A percentile compares a stretch with the other conserved stretches of the same genome.
Evolutionary conservation across 2,888 invertebrate genomes (phyloP).

Genomic region (Drosophila fungiperda): DNA sequence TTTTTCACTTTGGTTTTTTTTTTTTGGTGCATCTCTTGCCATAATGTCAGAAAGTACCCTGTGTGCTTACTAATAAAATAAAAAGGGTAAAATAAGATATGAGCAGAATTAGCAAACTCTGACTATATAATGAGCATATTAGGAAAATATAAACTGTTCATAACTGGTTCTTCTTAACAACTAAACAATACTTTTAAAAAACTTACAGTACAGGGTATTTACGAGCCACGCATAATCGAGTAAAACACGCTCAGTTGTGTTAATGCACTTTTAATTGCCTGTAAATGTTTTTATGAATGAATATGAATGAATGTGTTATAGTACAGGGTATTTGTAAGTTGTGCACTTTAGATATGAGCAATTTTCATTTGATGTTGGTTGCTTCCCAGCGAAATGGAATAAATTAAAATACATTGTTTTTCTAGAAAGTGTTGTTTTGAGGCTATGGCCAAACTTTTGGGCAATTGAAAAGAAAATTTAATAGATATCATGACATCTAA

Average conservation of each 20-base stretch:
- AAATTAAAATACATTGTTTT: slow-evolving; percentile 53
- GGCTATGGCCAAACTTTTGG: slow-evolving; percentile 45
- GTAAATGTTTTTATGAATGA: neutral
- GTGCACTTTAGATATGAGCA: neutral
- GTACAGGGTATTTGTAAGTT: slow-evolving; percentile 11
- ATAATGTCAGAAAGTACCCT: neutral
- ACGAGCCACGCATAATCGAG: neutral
- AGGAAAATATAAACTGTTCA: neutral
- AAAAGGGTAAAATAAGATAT: neutral
- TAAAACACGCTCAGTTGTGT: neutral
- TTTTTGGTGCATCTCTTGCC: slow-evolving; percentile 2
- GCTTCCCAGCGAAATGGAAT: slow-evolving; percentile 47
- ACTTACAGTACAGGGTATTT: neutral
- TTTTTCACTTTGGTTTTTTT: slow-evolving; percentile 32
- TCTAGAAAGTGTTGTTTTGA: slow-evolving; percentile 40
- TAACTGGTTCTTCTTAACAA: neutral
- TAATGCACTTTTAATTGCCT: neutral
- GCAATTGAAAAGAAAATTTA: slow-evolving; percentile 33
- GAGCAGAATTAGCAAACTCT: neutral
- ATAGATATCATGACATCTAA: slow-evolving; percentile 38
- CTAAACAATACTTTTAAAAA: neutral
- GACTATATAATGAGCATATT: neutral
- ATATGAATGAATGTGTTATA: neutral
- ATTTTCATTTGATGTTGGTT: slow-evolving; percentile 17
- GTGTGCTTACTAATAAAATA: neutral